Percentiles rank a stretch among this genome's conserved stretches.
phyloP scores from a whole-genome alignment of 2,113 vertebrate genomes.

The Amazona vittata region DNA sequence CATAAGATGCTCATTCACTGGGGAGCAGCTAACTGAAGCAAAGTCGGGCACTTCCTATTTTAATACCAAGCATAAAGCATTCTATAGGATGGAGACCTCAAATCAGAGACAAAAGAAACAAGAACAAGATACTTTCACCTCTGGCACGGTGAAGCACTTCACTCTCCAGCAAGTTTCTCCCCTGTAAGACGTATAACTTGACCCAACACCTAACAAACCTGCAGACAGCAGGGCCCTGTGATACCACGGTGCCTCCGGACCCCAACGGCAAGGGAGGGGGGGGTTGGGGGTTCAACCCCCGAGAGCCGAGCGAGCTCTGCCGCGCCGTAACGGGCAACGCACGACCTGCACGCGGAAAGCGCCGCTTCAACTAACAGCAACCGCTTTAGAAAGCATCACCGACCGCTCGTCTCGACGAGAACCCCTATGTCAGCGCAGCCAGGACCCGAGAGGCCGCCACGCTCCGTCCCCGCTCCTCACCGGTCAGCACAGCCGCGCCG shows the following conservation, averaged over 20 bases:
- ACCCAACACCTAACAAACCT: neutral
- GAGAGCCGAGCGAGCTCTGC: accelerated
- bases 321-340: neutral
- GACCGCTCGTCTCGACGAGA: neutral
- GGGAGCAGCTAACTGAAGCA: neutral
- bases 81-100: accelerated
- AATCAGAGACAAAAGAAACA: neutral
- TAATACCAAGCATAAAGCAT: accelerated
- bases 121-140: neutral
- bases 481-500: neutral
- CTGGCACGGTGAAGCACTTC: accelerated
- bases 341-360: neutral
- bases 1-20: neutral
- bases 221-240: no score
- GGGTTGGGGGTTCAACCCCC: neutral
- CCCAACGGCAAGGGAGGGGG: neutral
- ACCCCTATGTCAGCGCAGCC: no score
- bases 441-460: neutral
- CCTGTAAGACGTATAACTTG: accelerated
- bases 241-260: accelerated
- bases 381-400: accelerated
- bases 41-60: accelerated
- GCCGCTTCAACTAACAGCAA: accelerated
- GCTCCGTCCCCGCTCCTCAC: neutral
- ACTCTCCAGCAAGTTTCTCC: neutral